Evolutionary conservation across 2,113 vertebrate species (phyloP).

Genomic region (Pelodiscus sinensis): DNA sequence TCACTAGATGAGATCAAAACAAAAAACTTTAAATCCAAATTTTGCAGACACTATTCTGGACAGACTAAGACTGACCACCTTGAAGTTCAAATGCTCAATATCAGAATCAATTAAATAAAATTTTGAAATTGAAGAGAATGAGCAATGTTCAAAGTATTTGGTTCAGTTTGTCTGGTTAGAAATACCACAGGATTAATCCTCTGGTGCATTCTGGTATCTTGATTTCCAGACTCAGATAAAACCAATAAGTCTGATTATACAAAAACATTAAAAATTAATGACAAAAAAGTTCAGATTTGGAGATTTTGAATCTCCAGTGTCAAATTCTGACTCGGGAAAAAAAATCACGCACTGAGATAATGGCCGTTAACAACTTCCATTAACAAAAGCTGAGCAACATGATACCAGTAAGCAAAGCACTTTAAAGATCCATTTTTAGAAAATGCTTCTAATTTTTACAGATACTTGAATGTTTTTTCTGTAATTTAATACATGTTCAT

Average conservation of each 20-base stretch:
- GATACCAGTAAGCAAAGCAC: background rate
- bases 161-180: background rate
- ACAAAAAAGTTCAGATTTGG: background rate
- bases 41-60: background rate
- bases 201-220: background rate
- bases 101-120: background rate
- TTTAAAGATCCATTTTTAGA: background rate
- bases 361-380: background rate
- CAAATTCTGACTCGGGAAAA: background rate
- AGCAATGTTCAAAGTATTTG: background rate
- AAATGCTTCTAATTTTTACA: background rate
- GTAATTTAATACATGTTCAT: background rate
- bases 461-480: constrained; percentile 7
- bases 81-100: background rate
- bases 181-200: background rate
- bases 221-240: background rate
- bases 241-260: background rate
- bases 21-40: background rate
- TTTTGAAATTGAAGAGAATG: background rate
- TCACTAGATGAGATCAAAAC: background rate
- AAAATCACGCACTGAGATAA: background rate
- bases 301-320: background rate
- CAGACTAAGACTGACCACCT: background rate
- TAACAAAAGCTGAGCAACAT: background rate
- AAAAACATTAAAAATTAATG: background rate